Evolutionary conservation across 2,888 invertebrate genomes (phyloP).

Genomic region (Amblyjoppa fuscipennis): DNA sequence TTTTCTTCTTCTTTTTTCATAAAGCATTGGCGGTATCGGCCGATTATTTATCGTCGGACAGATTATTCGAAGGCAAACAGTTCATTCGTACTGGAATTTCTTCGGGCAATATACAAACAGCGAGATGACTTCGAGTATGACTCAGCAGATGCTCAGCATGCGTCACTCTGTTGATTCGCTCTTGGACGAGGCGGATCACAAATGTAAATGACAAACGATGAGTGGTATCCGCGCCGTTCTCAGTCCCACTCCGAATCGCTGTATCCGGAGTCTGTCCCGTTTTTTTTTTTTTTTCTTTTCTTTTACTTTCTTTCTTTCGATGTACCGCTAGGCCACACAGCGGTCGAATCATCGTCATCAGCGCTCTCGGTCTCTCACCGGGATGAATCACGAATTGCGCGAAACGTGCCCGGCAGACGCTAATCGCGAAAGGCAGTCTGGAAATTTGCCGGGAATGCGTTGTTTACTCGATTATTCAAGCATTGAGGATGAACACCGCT

Average conservation of each 20-base stretch:
- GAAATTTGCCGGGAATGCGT: conserved; percentile 42
- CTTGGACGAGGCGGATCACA: neutral
- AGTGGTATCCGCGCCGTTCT: conserved; percentile 19
- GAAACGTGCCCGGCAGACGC: conserved; percentile 23
- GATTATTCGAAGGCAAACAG: neutral
- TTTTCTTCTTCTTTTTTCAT: neutral
- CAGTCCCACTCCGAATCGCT: conserved; percentile 19
- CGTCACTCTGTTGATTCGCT: conserved; percentile 29
- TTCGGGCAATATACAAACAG: neutral
- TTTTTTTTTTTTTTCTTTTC: conserved; percentile 18
- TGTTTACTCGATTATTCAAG: conserved; percentile 65
- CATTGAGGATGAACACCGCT: conserved; percentile 31
- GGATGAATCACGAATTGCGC: conserved; percentile 61
- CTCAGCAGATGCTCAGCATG: conserved; percentile 5
- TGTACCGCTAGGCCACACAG: conserved; percentile 43
- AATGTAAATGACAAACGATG: conserved; percentile 43
- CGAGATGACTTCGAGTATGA: conserved; percentile 2
- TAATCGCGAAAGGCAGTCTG: conserved; percentile 31
- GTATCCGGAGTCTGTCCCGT: conserved; percentile 16
- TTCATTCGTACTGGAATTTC: neutral
- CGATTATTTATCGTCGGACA: neutral
- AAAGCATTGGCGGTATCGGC: neutral
- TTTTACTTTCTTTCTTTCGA: conserved; percentile 29
- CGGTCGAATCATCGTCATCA: conserved; percentile 58
- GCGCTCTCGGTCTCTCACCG: conserved; percentile 37